phyloP scores from a whole-genome alignment of 1,140 invertebrate genomes.

The Danaus melanippus region DNA sequence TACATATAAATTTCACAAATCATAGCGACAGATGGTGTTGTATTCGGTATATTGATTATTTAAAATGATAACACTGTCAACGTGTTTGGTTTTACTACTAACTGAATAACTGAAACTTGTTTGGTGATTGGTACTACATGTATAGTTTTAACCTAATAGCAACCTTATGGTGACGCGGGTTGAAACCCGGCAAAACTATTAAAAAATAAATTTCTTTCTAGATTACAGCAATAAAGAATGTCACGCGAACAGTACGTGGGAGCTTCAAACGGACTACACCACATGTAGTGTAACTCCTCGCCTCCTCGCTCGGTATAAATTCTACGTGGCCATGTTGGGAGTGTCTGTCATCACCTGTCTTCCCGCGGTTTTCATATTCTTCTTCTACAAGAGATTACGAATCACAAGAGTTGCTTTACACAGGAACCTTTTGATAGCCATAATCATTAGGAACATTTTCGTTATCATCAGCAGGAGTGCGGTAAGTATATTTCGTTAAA shows the following conservation, averaged over 20 bases:
- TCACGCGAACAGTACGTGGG: slow-evolving; percentile 65
- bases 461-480: slow-evolving; percentile 70
- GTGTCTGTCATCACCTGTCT: slow-evolving; percentile 63
- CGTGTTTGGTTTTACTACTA: too few relatives aligned
- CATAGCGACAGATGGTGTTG: too few relatives aligned
- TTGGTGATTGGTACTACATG: too few relatives aligned
- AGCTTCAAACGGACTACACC: slow-evolving; percentile 68
- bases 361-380: slow-evolving; percentile 73
- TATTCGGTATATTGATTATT: too few relatives aligned
- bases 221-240: slow-evolving; percentile 71
- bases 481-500: slow-evolving; percentile 29
- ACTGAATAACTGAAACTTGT: too few relatives aligned
- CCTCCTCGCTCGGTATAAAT: slow-evolving; percentile 60
- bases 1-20: too few relatives aligned
- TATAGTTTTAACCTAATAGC: too few relatives aligned
- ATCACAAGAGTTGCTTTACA: slow-evolving; percentile 70
- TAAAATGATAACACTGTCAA: too few relatives aligned
- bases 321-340: slow-evolving; percentile 62
- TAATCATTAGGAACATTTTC: slow-evolving; percentile 70
- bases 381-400: slow-evolving; percentile 65
- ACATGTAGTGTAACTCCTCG: slow-evolving; percentile 70
- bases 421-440: slow-evolving; percentile 72
- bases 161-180: too few relatives aligned
- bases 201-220: slow-evolving; percentile 19
- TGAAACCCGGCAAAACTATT: too few relatives aligned